Base-by-base conservation (phyloP, 1,140 invertebrate species). In the Halesus radiatus region DNA sequence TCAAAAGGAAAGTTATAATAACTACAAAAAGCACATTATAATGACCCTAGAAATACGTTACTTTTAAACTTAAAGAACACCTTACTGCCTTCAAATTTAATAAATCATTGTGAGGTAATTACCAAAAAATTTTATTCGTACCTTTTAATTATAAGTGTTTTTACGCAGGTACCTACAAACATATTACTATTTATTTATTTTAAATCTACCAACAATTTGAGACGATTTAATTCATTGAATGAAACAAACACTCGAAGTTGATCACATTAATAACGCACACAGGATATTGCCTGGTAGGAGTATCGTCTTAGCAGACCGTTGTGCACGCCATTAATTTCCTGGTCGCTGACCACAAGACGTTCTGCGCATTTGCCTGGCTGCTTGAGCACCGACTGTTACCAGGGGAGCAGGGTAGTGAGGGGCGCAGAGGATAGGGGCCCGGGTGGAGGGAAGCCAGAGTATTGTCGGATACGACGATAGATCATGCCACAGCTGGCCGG, bases 401-500 rank as follows among this genome's bases (percentile, higher is more conserved):
- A 22, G 52, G 70, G 22, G 54, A n/a, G 52, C 10, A 66, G 16
- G 45, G 58, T 8, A 26, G 15, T 10, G 16, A 22, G 60, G 32
- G 32, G 32, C 32, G 70, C 13, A 23, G n/a, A 20, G 37, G 58
- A 10, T 3, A 20, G 45, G 26, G 26, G 26, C 2, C 5, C 26
- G 26, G 22, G 18, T 16, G 15, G 22, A 4, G 70, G 29, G 29
- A 26, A 22, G 10, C n/a, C 20, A 60, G 75, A 54, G 62, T 64
- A 79, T 74, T 76, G 70, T 79, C 76, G 73, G 76, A 54, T 45
- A 50, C 29, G 62, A 62, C 80, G 58, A 82, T 82, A 82, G 77
- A 82, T 82, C 80, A 82, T 82, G 80, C 76, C 77, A 72, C 80
- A 82, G 80, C 56, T 82, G 80, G 80, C 58, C 60, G 60, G 56